Evolutionary conservation across 2,113 vertebrate species (phyloP).

Genomic region (Zapus hudsonius): DNA sequence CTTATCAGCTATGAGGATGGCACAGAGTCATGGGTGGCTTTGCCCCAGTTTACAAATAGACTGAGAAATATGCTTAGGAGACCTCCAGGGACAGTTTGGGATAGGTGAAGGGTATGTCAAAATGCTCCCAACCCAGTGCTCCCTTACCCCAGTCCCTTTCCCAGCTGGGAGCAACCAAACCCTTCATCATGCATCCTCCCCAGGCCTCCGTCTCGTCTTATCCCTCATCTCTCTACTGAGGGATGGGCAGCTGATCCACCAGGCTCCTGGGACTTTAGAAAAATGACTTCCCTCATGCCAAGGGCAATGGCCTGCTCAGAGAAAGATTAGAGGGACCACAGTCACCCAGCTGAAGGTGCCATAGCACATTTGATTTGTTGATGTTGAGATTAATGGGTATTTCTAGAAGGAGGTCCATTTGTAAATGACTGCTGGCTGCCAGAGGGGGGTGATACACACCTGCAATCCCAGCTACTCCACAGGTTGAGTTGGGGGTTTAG

Average conservation of each 20-base stretch:
- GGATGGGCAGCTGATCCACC: neutral
- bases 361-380: rapidly evolving
- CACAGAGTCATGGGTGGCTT: neutral
- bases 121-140: neutral
- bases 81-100: too few species aligned
- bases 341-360: too few species aligned
- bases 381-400: rapidly evolving
- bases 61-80: neutral
- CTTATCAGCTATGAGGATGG: rapidly evolving
- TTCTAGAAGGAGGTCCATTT: too few species aligned
- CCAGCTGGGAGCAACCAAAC: neutral
- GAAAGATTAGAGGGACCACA: neutral
- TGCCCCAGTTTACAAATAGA: neutral
- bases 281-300: neutral
- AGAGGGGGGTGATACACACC: too few species aligned
- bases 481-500: neutral
- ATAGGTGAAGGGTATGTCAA: neutral
- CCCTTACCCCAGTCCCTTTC: too few species aligned
- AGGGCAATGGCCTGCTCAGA: neutral
- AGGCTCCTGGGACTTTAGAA: neutral
- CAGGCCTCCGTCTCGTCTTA: neutral
- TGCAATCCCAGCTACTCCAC: neutral
- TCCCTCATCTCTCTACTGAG: neutral
- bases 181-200: neutral
- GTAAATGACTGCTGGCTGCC: neutral